Evolutionary conservation across 2,888 invertebrate species (phyloP).

Genomic region (Margaritifera margaritifera): DNA sequence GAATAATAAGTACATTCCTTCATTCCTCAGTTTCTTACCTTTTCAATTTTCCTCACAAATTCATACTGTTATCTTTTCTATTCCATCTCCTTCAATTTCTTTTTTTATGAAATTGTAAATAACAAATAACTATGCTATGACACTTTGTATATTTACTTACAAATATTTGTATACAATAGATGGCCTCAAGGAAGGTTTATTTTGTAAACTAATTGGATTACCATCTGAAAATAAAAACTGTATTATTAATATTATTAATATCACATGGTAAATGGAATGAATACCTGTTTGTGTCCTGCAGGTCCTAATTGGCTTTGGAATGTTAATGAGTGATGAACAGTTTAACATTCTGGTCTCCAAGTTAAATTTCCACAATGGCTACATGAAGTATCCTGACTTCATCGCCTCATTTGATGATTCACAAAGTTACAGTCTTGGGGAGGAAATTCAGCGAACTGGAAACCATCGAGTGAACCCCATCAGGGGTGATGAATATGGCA

Average conservation of each 20-base stretch:
- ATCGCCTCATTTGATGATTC: constrained; percentile 64
- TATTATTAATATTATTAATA: background rate
- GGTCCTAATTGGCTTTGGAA: constrained; percentile 62
- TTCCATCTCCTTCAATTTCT: no score
- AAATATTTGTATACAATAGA: no score
- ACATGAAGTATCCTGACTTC: constrained; percentile 67
- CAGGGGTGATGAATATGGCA: constrained; percentile 66
- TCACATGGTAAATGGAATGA: background rate
- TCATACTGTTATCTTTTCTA: no score
- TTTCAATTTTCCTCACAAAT: no score
- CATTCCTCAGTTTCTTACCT: background rate
- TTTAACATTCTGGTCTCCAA: constrained; percentile 60
- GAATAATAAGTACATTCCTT: background rate
- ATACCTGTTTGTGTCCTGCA: constrained; percentile 23
- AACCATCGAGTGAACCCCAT: constrained; percentile 68
- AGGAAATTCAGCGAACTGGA: constrained; percentile 51
- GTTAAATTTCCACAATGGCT: constrained; percentile 56
- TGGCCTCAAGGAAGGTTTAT: no score
- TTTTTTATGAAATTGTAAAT: no score
- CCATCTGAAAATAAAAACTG: no score
- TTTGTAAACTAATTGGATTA: no score
- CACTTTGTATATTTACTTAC: no score
- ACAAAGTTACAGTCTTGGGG: constrained; percentile 46
- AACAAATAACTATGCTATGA: no score
- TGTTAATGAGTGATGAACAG: constrained; percentile 63